A percentile compares a stretch with the other conserved stretches of the same genome.
Evolutionary conservation across 2,113 vertebrate genomes (phyloP).

Genomic region (Aegotheles bennettii): DNA sequence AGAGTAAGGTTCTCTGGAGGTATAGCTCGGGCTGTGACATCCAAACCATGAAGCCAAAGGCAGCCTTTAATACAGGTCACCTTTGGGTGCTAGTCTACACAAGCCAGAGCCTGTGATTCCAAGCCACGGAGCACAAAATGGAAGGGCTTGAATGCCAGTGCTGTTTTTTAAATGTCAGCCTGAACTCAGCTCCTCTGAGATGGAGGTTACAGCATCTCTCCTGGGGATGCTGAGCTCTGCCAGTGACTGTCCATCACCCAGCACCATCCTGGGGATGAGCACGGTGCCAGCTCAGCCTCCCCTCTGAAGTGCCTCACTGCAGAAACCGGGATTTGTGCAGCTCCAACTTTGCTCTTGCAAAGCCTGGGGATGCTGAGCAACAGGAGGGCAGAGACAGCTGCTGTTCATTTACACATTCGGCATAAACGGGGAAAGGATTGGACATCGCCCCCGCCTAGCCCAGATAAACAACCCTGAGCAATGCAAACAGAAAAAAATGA

Average conservation of each 20-base stretch:
- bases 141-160: background rate
- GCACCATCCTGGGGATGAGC: background rate
- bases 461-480: background rate
- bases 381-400: constrained; percentile 40
- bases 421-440: background rate
- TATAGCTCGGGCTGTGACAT: background rate
- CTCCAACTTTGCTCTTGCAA: background rate
- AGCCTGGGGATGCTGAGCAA: constrained; percentile 13
- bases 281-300: background rate
- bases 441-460: background rate
- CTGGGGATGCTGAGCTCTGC: background rate
- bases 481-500: background rate
- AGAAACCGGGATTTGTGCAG: background rate
- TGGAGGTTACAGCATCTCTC: background rate
- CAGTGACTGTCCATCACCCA: background rate
- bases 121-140: background rate
- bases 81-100: background rate
- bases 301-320: accelerated
- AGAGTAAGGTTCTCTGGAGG: background rate
- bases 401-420: background rate
- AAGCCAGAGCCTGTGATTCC: background rate
- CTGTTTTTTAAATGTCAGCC: background rate
- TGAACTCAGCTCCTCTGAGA: background rate
- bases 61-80: background rate
- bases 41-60: background rate